These are phyloP conservation scores for Lysandra bellargus DNA, from an alignment of 2,888 invertebrate species.

Conservation along the genomic window DNA sequence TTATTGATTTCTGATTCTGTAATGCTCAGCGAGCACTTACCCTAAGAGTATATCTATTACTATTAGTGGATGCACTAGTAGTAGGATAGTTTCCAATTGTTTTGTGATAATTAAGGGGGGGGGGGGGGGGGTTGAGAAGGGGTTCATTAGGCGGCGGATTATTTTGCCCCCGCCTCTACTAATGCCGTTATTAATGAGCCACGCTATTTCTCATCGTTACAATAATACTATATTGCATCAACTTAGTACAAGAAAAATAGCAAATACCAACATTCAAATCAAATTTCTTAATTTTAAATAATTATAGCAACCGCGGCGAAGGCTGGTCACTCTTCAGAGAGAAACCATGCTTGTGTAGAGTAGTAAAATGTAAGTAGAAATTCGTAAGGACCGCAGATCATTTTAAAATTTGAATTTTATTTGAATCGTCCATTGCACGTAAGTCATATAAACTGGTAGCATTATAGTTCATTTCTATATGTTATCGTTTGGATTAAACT, in stretches of 20 bases:
- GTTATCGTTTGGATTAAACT: no score
- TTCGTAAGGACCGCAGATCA: no score
- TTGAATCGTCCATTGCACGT: no score
- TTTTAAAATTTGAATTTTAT: no score
- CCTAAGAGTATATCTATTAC: background rate
- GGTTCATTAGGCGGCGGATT: conserved; percentile 8
- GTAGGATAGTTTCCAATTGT: background rate
- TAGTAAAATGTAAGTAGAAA: no score
- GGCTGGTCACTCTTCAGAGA: no score
- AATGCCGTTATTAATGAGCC: conserved; percentile 14
- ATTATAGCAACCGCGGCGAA: no score
- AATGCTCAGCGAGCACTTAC: background rate
- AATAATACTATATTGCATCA: background rate
- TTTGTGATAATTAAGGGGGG: background rate
- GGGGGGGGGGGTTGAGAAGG: background rate
- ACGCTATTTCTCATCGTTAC: background rate
- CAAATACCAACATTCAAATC: no score
- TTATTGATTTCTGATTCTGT: background rate
- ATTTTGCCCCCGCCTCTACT: background rate
- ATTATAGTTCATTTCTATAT: no score
- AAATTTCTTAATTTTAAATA: no score
- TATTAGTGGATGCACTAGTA: background rate
- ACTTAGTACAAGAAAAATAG: background rate
- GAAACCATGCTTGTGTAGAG: no score
- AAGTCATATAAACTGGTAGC: no score